Base-by-base conservation (phyloP, 2,888 invertebrate genomes). In the Andrena flavipes region DNA sequence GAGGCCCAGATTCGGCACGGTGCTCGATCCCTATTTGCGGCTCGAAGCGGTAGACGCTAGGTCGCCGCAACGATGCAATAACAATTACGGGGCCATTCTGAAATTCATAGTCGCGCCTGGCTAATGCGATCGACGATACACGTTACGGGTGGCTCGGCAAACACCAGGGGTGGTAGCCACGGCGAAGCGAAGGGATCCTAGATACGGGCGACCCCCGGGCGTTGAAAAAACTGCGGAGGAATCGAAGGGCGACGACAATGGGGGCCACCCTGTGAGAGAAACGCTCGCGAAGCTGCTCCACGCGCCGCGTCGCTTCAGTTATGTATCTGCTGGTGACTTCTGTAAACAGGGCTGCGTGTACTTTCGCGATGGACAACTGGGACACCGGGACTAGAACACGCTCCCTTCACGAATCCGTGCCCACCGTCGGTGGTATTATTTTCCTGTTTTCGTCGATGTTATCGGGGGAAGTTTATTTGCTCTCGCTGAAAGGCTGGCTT, bases 271-370 rank as follows among this genome's bases (percentile, higher is more conserved):
- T 87, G 90, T 88, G 90, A 86, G 89, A 88, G 86, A 88, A 88
- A 89, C 89, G 87, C 76, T 85, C 80, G 82, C 85, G 86, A 89
- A 79, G 87, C 86, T 87, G 85, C 89, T 87, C 88, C 85, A 85
- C 89, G 88, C 86, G 87, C 85, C 88, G 87, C 86, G 87, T 84
- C 91, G 87, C 90, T 91, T 90, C 85, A 89, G 93, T 93, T 92
- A 0, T 0, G 29, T 29, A 92, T 93, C 93, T 94, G 93, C 87
- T 89, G 91, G 92, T 93, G 93, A 94, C 93, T 93, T 93, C 92
- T 89, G 93, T 93, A 92, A 93, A 93, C 92, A 93, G 60, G 59
- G 26, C n/a, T 59, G 42, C 73, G 64, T 67, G 74, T 70, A 76
- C 67, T 60, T 42, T 68, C 48, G 5, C 23, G 10, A 78, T 49